Evolutionary conservation across 2,888 invertebrate species (phyloP).

Genomic region (Congeria kusceri): DNA sequence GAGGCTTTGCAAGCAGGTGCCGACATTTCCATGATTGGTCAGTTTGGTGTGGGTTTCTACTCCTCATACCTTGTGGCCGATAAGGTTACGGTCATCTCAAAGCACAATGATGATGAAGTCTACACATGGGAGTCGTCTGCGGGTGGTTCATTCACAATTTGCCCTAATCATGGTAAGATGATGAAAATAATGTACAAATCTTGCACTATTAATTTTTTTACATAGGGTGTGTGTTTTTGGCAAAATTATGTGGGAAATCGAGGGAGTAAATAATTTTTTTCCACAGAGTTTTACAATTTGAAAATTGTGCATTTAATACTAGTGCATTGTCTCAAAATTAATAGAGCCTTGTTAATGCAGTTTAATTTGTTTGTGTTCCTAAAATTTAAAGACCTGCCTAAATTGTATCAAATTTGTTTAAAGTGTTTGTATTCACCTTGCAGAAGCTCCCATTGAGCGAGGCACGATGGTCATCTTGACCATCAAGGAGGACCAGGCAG

Average conservation of each 20-base stretch:
- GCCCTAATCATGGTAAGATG: constrained; percentile 87
- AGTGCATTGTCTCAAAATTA: no score
- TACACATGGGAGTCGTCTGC: constrained; percentile 99
- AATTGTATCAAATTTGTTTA: no score
- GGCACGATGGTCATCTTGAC: constrained; percentile 97
- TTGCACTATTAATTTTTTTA: no score
- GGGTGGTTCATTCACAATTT: constrained; percentile 98
- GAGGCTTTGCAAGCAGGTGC: constrained; percentile 98
- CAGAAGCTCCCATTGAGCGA: constrained; percentile 86
- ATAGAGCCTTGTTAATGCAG: neutral
- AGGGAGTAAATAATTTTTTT: no score
- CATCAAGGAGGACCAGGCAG: constrained; percentile 98
- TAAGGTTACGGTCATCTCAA: constrained; percentile 93
- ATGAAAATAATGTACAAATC: no score
- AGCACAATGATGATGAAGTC: constrained; percentile 99
- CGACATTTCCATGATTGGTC: constrained; percentile 99
- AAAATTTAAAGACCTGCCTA: no score
- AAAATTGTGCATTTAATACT: no score
- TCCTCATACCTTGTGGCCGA: constrained; percentile 99
- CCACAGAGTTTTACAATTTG: no score
- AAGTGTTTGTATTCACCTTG: neutral
- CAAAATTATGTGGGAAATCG: no score
- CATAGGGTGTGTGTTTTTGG: no score
- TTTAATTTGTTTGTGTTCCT: neutral
- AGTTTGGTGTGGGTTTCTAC: constrained; percentile 99